Evolutionary conservation across 23 tunicate species (phyloP).

Genomic region (Aplidium turbinatum): DNA sequence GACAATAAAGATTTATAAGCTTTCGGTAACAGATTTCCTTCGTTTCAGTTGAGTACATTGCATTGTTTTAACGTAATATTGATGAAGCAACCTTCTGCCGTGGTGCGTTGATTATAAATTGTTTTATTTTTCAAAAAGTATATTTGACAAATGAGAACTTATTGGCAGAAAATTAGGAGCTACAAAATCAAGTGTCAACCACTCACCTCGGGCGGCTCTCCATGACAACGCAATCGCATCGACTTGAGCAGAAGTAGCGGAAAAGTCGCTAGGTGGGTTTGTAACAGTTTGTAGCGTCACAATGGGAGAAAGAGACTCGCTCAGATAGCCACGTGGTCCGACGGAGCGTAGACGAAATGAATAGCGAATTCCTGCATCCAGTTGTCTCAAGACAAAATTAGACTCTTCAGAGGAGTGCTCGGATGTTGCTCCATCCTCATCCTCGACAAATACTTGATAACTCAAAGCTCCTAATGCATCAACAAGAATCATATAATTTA

Average conservation of each 20-base stretch:
- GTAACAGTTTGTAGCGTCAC: constrained; percentile 57
- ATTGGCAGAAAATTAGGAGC: not conserved
- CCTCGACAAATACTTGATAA: constrained; percentile 4
- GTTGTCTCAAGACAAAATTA: constrained; percentile 1
- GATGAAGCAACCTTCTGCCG: too few relatives aligned
- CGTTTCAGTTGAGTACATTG: too few relatives aligned
- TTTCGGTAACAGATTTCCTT: too few relatives aligned
- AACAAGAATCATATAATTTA: too few relatives aligned
- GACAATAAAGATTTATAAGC: too few relatives aligned
- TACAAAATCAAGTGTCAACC: not conserved
- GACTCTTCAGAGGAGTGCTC: not conserved
- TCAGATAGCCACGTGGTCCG: constrained; percentile 32
- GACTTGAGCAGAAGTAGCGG: constrained; percentile 32
- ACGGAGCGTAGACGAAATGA: constrained; percentile 39
- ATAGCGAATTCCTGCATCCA: constrained; percentile 49
- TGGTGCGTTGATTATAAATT: too few relatives aligned
- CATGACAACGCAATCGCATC: constrained; percentile 45
- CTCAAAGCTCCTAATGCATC: constrained; percentile 20
- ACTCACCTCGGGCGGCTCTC: constrained; percentile 47
- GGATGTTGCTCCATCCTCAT: not conserved
- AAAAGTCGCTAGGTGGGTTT: constrained; percentile 22
- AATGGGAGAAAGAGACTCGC: not conserved
- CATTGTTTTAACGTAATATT: too few relatives aligned
- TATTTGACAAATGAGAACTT: too few relatives aligned
- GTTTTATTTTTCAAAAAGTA: too few relatives aligned